A percentile compares a stretch with the other conserved stretches of the same genome.
Conservation (phyloP, 2,113 vertebrate species). For the Microcebus lehilahytsara region DNA sequence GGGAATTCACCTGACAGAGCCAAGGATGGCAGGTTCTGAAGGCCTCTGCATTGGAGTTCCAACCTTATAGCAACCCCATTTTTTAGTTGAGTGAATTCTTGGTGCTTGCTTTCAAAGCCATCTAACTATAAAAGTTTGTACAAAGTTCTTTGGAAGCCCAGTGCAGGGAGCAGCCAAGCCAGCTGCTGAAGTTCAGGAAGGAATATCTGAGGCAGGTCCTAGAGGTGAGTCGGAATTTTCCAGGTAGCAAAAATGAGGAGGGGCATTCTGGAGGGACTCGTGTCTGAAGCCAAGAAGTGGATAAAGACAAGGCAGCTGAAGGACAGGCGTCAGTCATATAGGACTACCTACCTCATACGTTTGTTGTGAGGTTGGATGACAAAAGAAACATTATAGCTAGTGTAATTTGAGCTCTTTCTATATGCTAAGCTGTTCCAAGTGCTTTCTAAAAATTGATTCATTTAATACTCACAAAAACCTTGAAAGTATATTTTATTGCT, state of each 20-base stretch:
- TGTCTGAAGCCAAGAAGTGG: not conserved
- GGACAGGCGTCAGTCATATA: not conserved
- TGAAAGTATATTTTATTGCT: not conserved
- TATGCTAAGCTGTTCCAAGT: not conserved
- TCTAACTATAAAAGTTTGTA: not conserved
- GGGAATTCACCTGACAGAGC: not conserved
- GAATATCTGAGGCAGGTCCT: not conserved
- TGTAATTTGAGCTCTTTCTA: not conserved
- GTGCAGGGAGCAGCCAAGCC: not conserved
- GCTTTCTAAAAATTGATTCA: conserved; percentile 5
- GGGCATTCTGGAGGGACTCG: not conserved
- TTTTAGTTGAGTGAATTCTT: not conserved
- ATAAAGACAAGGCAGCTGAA: not conserved
- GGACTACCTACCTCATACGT: not conserved
- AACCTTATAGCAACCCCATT: too few relatives aligned
- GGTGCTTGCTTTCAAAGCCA: not conserved
- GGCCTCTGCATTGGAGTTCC: not conserved
- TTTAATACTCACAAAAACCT: not conserved
- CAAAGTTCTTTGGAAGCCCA: not conserved
- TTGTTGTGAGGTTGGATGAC: not conserved
- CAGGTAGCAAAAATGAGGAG: not conserved
- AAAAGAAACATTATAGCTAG: not conserved
- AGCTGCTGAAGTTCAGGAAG: not conserved
- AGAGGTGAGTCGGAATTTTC: not conserved
- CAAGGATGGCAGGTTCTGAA: not conserved